Evolutionary conservation across 2,888 invertebrate genomes (phyloP).

Genomic region (Drosophila antonietae): DNA sequence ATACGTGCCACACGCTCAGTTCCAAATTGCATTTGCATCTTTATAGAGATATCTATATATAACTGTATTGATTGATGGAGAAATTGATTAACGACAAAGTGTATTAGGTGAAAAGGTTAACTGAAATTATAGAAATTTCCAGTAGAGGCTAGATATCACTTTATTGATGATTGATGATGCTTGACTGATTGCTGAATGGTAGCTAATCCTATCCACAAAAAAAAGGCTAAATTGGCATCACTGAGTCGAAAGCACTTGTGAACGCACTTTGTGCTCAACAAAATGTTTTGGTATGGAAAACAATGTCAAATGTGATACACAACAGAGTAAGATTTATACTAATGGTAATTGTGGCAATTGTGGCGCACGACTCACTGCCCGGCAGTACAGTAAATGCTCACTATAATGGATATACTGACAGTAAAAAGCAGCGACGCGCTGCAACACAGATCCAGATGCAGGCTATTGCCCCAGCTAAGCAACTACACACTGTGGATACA

Average conservation of each 20-base stretch:
- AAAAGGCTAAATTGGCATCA: not conserved
- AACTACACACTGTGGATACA: not conserved
- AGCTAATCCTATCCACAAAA: not conserved
- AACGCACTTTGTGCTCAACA: not conserved
- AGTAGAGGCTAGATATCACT: not conserved
- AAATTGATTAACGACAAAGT: not conserved
- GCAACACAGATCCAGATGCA: not conserved
- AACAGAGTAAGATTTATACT: slow-evolving; percentile 29
- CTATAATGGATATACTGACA: slow-evolving; percentile 2
- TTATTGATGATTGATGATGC: not conserved
- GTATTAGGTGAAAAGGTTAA: not conserved
- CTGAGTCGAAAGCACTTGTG: not conserved
- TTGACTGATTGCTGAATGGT: not conserved
- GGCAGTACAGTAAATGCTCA: slow-evolving; percentile 1
- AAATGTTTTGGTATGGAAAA: slow-evolving; percentile 45
- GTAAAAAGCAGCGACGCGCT: not conserved
- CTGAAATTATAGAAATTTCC: not conserved
- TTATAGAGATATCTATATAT: not conserved
- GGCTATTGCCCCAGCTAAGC: not conserved
- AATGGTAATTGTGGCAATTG: slow-evolving; percentile 32
- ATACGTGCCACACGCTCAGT: slow-evolving; percentile 5
- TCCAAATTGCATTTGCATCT: not conserved
- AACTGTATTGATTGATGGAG: not conserved
- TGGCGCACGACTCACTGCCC: slow-evolving; percentile 8
- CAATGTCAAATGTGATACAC: slow-evolving; percentile 56